Percentiles rank a stretch among this genome's conserved stretches.
Evolutionary conservation across 2,797 vertebrate genomes (phyloP).

Genomic region (Galago senegalensis): DNA sequence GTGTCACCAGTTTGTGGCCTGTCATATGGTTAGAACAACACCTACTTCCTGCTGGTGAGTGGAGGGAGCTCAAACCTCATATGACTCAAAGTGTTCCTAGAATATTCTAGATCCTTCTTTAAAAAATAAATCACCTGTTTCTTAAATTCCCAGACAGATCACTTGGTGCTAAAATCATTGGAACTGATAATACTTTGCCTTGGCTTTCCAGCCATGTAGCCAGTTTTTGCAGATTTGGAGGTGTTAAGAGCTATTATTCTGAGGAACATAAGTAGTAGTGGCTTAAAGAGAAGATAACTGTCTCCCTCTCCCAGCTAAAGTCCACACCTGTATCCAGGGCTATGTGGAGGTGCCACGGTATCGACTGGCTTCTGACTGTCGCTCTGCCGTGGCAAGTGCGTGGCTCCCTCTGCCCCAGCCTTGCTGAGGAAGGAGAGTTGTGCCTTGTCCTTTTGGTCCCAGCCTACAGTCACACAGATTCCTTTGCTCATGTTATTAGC

Average conservation of each 20-base stretch:
- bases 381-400: fast-evolving
- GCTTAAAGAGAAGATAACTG: neutral
- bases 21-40: neutral
- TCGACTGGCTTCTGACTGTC: fast-evolving
- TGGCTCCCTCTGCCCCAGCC: fast-evolving
- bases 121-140: neutral
- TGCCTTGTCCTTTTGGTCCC: neutral
- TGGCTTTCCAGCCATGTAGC: neutral
- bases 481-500: neutral
- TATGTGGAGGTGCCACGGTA: fast-evolving
- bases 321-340: neutral
- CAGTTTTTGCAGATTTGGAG: neutral
- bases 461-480: too few species aligned
- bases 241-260: neutral
- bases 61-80: neutral
- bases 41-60: neutral
- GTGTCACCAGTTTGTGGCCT: neutral
- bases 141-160: neutral
- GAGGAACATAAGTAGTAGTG: neutral
- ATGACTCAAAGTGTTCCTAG: neutral
- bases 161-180: neutral
- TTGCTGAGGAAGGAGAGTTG: too few species aligned
- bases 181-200: neutral
- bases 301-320: too few species aligned
- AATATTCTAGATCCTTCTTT: neutral